These are phyloP conservation scores for Montipora efflorescens DNA, from an alignment of 64 coral and sea anemone species.

Conservation along the genomic window DNA sequence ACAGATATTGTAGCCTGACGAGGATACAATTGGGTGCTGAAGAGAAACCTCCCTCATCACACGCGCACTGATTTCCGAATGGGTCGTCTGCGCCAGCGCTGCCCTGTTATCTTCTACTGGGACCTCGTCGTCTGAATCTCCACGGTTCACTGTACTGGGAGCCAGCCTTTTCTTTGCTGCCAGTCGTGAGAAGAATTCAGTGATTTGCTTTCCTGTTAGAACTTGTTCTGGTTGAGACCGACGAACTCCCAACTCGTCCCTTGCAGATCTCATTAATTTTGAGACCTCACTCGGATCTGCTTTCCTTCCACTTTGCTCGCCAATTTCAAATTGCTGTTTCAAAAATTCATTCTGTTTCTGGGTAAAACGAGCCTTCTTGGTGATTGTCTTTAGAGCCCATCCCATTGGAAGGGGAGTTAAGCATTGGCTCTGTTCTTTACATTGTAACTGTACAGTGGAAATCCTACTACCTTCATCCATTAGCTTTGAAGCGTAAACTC, in stretches of 20 bases:
- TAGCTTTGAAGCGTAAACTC: too few relatives aligned
- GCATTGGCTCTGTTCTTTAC: neutral
- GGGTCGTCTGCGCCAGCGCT: too few relatives aligned
- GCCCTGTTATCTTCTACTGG: neutral
- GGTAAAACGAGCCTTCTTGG: slow-evolving; percentile 10
- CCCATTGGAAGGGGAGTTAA: slow-evolving; percentile 38
- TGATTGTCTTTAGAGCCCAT: slow-evolving; percentile 42
- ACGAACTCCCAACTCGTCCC: neutral
- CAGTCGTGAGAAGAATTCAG: neutral
- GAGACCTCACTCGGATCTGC: slow-evolving; percentile 42
- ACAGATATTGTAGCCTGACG: too few relatives aligned
- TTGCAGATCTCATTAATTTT: slow-evolving; percentile 18
- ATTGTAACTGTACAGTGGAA: neutral
- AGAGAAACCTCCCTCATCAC: too few relatives aligned
- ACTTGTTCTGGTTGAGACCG: slow-evolving; percentile 27
- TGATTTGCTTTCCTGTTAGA: slow-evolving; percentile 21
- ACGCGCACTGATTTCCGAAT: too few relatives aligned
- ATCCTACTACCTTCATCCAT: slow-evolving; percentile 2
- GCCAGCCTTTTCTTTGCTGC: slow-evolving; percentile 33
- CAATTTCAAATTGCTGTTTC: slow-evolving; percentile 35
- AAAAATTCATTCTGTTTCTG: slow-evolving; percentile 1
- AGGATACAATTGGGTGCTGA: too few relatives aligned
- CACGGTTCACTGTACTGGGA: too few relatives aligned
- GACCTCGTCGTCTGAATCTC: neutral
- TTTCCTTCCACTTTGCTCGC: slow-evolving; percentile 26